Evolutionary conservation across 92 coral and sea anemone species (phyloP), one percentile per base, ranked within the genome.

Genomic region (Virgularia gustaviana): DNA sequence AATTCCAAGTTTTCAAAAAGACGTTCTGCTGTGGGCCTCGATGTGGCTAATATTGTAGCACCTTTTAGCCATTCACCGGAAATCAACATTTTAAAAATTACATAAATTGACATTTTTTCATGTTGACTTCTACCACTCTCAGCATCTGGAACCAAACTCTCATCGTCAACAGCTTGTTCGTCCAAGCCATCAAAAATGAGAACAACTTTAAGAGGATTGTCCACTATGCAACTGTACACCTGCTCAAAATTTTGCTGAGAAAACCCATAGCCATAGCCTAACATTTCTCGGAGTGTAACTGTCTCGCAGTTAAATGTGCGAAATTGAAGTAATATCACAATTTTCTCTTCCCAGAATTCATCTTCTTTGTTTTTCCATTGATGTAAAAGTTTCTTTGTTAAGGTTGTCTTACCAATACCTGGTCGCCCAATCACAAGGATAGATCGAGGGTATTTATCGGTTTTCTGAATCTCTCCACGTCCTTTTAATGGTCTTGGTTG

Each of bases 131-230:
- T 74, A 9, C 42, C 49, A 36, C 8, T n/a, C 20, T 55, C 35
- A 16, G 27, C 28, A 1, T 36, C 54, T 1, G 15, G 25, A 3
- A 3, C 13, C 7, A 67, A 59, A 16, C 25, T 55, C 42, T 13
- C 8, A 1, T 33, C 9, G 22, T 35, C 43, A 32, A 60, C 66
- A 33, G 0, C 37, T 33, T 31, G 60, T 55, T 78, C 83, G 36
- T 83, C 87, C 11, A 83, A 4, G 15, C 87, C 87, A 31, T 83
- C 87, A 13, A 83, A 83, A 42, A 83, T 28, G 0, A 83, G 54
- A 8, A 78, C 60, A 22, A 59, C 65, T 49, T 55, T 55, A 9
- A 20, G 27, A 11, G 87, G 83, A 44, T 77, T 36, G 4, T 31
- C 10, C 3, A 2, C 6, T 4, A 83, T 16, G 19, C 43, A 42